Base-by-base conservation (phyloP, 2,113 vertebrate genomes). In the Lepisosteus osseus region DNA sequence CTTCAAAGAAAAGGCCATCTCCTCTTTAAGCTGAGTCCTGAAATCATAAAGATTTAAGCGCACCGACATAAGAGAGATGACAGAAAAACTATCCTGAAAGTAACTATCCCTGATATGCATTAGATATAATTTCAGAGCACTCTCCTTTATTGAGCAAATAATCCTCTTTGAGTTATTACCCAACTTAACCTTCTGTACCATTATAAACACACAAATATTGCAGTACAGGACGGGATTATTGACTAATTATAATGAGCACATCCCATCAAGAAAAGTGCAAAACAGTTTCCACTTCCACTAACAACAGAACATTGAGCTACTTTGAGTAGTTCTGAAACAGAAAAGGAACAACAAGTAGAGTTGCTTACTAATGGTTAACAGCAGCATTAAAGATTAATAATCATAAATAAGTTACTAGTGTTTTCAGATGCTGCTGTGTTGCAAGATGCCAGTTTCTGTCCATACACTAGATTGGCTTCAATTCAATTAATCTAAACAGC, bases 121-220 rank as follows among this genome's bases (percentile, higher is more conserved):
- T 47, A 14, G 51, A 63, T 72, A 76, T 59, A 64, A 67, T 43
- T 51, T 51, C 7, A 15, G 41, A 47, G 59, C 74, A 54, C 63
- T 55, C 8, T 56, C 54, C 68, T 72, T 57, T 63, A 71, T 13
- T 54, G 43, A 71, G n/a, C 14, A 56, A 64, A 65, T 56, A 72
- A 64, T 72, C 74, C 61, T 72, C 66, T 51, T 59, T 72, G 15
- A 45, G 42, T 12, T 43, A 15, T 69, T 12, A 65, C 42, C 44
- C 54, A 61, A 69, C 59, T 72, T 11, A 63, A 73, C 54, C 67
- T 72, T 69, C 67, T 61, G 2, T 29, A 69, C 66, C 17, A 56
- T 54, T 15, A 62, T 43, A 67, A 67, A 63, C 8, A 63, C 6
- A 43, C 11, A 15, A n/a, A 67, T 67, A 55, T 62, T 51, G 54